A percentile compares a stretch with the other conserved stretches of the same genome.
phyloP scores from a whole-genome alignment of 2,888 invertebrate genomes.

The Seira sanloemensis region DNA sequence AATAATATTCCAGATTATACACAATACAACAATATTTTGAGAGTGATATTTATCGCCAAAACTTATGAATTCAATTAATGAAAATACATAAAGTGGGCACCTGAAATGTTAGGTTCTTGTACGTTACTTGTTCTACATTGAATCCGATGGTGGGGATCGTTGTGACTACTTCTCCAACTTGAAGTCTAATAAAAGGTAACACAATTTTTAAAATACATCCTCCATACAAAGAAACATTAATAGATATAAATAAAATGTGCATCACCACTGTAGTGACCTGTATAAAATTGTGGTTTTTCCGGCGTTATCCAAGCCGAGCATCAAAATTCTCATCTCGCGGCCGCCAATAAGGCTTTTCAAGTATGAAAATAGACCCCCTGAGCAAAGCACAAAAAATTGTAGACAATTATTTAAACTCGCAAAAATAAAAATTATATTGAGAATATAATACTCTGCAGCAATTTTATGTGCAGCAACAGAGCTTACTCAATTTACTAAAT shows the following conservation, averaged over 20 bases:
- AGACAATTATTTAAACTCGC: too few relatives aligned
- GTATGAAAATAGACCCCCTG: slow-evolving; percentile 97
- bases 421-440: too few relatives aligned
- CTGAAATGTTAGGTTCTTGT: slow-evolving; percentile 99
- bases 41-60: too few relatives aligned
- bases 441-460: too few relatives aligned
- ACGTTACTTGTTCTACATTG: slow-evolving; percentile 99
- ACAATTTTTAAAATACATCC: background rate
- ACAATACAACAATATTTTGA: too few relatives aligned
- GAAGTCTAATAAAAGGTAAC: slow-evolving; percentile 79
- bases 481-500: too few relatives aligned
- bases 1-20: background rate
- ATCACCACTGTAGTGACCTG: slow-evolving; percentile 77
- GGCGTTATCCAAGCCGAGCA: slow-evolving; percentile 97
- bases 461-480: too few relatives aligned
- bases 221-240: background rate
- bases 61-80: too few relatives aligned
- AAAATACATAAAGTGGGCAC: too few relatives aligned
- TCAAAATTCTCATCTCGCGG: slow-evolving; percentile 98
- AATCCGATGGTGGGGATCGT: slow-evolving; percentile 99
- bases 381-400: slow-evolving; percentile 74
- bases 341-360: slow-evolving; percentile 96
- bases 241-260: background rate
- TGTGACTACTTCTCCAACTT: slow-evolving; percentile 97
- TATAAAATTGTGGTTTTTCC: slow-evolving; percentile 99